Evolutionary conservation across 2,797 vertebrate species (phyloP).

Genomic region (Liasis olivaceus): DNA sequence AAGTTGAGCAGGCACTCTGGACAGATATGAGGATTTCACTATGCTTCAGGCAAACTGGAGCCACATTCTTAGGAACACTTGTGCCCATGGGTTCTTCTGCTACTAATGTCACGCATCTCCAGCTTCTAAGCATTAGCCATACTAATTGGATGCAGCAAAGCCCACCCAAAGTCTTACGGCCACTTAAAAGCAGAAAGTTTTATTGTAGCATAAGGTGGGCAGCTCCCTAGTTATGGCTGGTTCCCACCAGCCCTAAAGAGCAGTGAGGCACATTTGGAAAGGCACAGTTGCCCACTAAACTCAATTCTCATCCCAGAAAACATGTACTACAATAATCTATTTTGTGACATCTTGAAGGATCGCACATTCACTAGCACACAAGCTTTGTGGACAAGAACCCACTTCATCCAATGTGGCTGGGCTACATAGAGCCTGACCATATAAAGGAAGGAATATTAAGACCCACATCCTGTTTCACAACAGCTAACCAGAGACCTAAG

Average conservation of each 20-base stretch:
- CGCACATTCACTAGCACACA: not conserved
- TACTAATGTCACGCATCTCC: not conserved
- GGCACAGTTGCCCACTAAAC: not conserved
- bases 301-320: not conserved
- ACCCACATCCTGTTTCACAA: not conserved
- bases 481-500: not conserved
- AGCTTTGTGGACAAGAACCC: not conserved
- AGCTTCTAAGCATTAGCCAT: not conserved
- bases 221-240: not conserved
- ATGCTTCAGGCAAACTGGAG: constrained; percentile 51
- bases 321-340: not conserved
- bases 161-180: not conserved
- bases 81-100: not conserved
- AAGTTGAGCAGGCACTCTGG: constrained; percentile 54
- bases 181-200: not conserved
- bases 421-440: not conserved
- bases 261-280: not conserved
- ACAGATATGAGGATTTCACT: constrained; percentile 51
- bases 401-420: not conserved
- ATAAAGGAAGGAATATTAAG: not conserved
- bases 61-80: not conserved
- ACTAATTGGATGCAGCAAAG: not conserved
- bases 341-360: not conserved
- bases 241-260: no score
- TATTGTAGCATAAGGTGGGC: not conserved